Evolutionary conservation across 2,888 invertebrate genomes (phyloP).

Genomic region (Eupithecia tripunctaria): DNA sequence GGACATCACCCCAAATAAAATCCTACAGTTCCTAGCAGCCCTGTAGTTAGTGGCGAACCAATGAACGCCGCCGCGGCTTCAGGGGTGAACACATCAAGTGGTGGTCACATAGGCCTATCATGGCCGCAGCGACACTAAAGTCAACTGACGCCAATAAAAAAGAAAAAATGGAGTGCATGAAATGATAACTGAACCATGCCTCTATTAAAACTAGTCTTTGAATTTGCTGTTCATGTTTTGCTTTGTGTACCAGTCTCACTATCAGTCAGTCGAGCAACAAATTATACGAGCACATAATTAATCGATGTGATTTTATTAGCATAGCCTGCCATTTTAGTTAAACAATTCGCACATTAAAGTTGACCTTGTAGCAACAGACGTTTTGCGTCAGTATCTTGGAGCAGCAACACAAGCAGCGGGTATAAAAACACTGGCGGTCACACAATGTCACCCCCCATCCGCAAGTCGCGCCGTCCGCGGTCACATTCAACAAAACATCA

Average conservation of each 20-base stretch:
- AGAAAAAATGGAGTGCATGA: not conserved
- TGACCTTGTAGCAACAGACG: conserved; percentile 68
- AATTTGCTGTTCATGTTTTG: not conserved
- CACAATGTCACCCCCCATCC: conserved; percentile 79
- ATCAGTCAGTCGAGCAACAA: not conserved
- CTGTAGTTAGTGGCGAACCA: not conserved
- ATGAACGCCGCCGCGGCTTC: not conserved
- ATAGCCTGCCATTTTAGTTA: conserved; percentile 22
- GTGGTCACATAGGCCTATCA: not conserved
- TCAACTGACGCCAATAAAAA: not conserved
- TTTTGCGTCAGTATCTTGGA: conserved; percentile 69
- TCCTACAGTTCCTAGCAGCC: not conserved
- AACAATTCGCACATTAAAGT: conserved; percentile 49
- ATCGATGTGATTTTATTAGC: conserved; percentile 3
- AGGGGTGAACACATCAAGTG: not conserved
- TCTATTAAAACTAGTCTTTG: not conserved
- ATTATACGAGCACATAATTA: not conserved
- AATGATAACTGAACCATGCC: not conserved
- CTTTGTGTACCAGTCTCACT: not conserved
- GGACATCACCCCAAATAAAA: not conserved
- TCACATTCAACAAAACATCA: conserved; percentile 72
- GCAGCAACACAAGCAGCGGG: conserved; percentile 56
- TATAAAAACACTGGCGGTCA: conserved; percentile 74
- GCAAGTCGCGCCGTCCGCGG: conserved; percentile 65
- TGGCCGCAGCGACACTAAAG: not conserved